Conservation (phyloP, 2,888 invertebrate genomes). For the Salticus scenicus region DNA sequence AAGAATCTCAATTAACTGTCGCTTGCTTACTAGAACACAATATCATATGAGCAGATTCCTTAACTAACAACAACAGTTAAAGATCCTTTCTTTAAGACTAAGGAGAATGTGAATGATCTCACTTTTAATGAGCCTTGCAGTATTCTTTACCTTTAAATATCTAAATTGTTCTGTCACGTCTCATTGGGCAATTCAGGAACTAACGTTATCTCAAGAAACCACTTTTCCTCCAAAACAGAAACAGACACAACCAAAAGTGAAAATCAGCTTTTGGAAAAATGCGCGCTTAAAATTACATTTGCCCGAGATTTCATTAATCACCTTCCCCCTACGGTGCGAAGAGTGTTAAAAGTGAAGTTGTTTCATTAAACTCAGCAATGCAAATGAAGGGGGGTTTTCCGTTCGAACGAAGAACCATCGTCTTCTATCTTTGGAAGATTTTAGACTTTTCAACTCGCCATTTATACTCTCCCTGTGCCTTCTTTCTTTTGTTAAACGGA, state of each 20-base stretch:
- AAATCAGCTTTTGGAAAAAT: conserved; percentile 53
- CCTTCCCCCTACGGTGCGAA: conserved; percentile 20
- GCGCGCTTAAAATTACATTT: conserved; percentile 69
- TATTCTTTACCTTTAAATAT: not conserved
- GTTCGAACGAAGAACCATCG: conserved; percentile 37
- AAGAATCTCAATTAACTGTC: no score
- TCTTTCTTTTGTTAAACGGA: conserved; percentile 16
- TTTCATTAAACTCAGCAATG: conserved; percentile 61
- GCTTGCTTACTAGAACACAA: no score
- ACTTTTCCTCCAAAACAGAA: conserved; percentile 22
- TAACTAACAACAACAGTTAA: no score
- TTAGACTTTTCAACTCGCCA: conserved; percentile 42
- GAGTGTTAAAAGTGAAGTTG: conserved; percentile 36
- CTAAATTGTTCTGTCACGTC: not conserved
- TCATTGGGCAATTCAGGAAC: not conserved
- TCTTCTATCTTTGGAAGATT: conserved; percentile 40
- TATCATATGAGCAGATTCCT: no score
- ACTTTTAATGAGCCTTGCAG: not conserved
- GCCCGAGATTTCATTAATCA: conserved; percentile 67
- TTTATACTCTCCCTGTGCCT: not conserved
- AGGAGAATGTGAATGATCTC: not conserved
- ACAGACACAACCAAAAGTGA: conserved; percentile 44
- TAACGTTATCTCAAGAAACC: not conserved
- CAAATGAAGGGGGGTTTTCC: conserved; percentile 43
- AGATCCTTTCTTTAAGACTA: not conserved